Evolutionary conservation across 2,797 vertebrate genomes (phyloP).

Genomic region (Eupleurogrammus muticus): DNA sequence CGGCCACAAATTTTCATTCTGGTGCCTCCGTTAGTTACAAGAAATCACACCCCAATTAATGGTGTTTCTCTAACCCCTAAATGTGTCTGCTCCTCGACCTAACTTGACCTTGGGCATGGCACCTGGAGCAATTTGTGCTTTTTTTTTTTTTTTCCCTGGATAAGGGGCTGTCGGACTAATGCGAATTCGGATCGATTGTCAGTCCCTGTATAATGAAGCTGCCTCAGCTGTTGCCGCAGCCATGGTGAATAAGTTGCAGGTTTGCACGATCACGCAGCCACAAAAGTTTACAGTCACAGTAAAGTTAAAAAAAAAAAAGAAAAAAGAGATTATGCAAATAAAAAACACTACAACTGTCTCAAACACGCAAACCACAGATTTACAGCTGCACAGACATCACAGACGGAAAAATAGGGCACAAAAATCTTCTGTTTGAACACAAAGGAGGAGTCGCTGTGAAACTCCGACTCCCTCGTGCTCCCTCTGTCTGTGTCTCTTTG

Average conservation of each 20-base stretch:
- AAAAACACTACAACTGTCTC: background rate
- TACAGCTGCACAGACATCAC: conserved; percentile 17
- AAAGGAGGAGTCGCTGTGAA: conserved; percentile 51
- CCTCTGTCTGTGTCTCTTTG: conserved; percentile 1
- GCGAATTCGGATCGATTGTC: too few species aligned
- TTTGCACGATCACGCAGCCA: conserved; percentile 23
- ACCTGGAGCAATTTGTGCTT: too few species aligned
- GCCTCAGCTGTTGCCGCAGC: conserved; percentile 25
- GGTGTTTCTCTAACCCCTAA: too few species aligned
- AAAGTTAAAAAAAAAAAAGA: background rate
- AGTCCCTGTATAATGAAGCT: too few species aligned
- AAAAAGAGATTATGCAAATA: background rate
- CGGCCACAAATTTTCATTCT: too few species aligned
- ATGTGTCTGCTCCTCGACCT: too few species aligned
- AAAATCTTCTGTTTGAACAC: conserved; percentile 51
- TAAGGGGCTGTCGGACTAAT: too few species aligned
- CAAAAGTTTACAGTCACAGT: conserved; percentile 14
- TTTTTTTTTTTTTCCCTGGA: too few species aligned
- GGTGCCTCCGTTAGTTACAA: too few species aligned
- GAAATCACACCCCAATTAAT: too few species aligned
- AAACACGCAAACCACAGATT: conserved; percentile 16
- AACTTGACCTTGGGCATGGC: too few species aligned
- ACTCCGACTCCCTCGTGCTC: conserved; percentile 26
- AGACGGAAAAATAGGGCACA: conserved; percentile 65
- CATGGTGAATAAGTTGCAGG: conserved; percentile 1